A percentile compares a stretch with the other conserved stretches of the same genome.
Conservation (phyloP, 2,797 vertebrate genomes). For the Chanos chanos region DNA sequence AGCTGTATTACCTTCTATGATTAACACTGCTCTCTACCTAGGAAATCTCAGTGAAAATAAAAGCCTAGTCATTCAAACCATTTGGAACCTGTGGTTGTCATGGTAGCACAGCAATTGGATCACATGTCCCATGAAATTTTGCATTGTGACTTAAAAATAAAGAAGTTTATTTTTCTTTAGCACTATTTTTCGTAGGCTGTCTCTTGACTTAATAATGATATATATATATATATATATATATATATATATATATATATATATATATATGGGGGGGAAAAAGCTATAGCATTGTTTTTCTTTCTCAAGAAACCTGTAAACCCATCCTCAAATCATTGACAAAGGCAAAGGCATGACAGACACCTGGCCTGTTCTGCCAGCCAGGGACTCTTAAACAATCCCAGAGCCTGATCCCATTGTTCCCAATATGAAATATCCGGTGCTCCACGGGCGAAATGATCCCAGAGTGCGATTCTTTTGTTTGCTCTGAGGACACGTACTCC, state of each 20-base stretch:
- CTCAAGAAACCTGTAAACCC: neutral
- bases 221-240: too few relatives aligned
- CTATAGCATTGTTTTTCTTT: neutral
- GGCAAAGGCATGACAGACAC: neutral
- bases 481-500: constrained; percentile 83
- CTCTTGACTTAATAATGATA: too few relatives aligned
- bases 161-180: too few relatives aligned
- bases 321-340: neutral
- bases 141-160: too few relatives aligned
- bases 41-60: too few relatives aligned
- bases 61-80: too few relatives aligned
- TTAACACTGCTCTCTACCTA: neutral
- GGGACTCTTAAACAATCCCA: constrained; percentile 77
- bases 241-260: too few relatives aligned
- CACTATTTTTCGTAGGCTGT: too few relatives aligned
- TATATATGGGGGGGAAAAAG: neutral
- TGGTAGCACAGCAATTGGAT: too few relatives aligned
- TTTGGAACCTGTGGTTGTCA: too few relatives aligned
- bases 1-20: neutral
- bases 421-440: constrained; percentile 14
- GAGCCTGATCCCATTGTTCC: constrained; percentile 79
- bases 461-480: constrained; percentile 87
- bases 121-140: too few relatives aligned
- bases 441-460: constrained; percentile 65
- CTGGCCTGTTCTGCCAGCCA: constrained; percentile 7